Conservation (phyloP, 2,888 invertebrate species). For the Ormyrus pomaceus region DNA sequence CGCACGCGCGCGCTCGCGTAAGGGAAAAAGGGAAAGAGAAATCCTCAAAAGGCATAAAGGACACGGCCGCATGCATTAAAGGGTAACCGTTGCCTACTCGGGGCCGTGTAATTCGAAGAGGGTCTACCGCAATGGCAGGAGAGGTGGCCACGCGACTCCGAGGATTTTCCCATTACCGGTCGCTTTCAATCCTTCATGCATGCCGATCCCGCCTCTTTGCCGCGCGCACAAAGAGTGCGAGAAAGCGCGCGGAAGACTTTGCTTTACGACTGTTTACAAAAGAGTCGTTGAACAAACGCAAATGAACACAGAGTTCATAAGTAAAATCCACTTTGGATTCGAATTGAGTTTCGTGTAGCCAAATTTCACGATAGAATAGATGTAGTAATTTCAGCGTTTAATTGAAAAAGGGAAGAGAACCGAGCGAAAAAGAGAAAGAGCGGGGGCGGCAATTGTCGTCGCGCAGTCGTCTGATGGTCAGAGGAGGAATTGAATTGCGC, state of each 20-base stretch:
- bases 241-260: no score
- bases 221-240: no score
- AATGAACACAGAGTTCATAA: neutral
- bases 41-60: slow-evolving; percentile 72
- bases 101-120: slow-evolving; percentile 42
- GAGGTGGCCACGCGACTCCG: slow-evolving; percentile 59
- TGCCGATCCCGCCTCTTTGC: slow-evolving; percentile 44
- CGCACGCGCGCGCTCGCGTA: slow-evolving; percentile 20
- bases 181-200: slow-evolving; percentile 61
- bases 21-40: slow-evolving; percentile 61
- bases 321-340: slow-evolving; percentile 4
- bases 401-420: slow-evolving; percentile 48
- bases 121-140: slow-evolving; percentile 42
- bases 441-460: slow-evolving; percentile 47
- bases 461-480: slow-evolving; percentile 30
- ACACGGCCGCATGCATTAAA: slow-evolving; percentile 67
- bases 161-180: slow-evolving; percentile 61
- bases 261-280: neutral
- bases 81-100: slow-evolving; percentile 30
- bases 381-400: slow-evolving; percentile 44
- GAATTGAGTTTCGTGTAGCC: slow-evolving; percentile 13
- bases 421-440: neutral
- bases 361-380: slow-evolving; percentile 36
- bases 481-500: slow-evolving; percentile 52
- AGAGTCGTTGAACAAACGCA: neutral